Evolutionary conservation across 2,113 vertebrate genomes (phyloP).

Genomic region (Setophaga petechia): DNA sequence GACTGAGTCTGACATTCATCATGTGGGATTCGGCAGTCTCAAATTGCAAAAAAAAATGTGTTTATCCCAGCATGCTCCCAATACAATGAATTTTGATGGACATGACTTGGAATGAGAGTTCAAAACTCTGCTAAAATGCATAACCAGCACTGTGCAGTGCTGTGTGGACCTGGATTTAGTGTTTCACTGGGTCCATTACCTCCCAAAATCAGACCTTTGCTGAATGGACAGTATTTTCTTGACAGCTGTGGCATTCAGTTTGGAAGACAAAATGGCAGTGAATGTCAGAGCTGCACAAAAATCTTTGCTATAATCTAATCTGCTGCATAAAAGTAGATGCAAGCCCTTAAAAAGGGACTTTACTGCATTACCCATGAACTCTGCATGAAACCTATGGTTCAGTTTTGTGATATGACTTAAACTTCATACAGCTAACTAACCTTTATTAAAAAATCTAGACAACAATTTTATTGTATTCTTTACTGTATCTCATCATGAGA

Average conservation of each 20-base stretch:
- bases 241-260: background rate
- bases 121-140: background rate
- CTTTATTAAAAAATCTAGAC: background rate
- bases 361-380: background rate
- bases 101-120: background rate
- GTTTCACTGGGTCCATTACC: background rate
- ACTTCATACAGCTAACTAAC: background rate
- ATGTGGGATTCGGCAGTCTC: background rate
- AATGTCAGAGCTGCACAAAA: background rate
- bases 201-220: background rate
- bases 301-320: background rate
- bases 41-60: background rate
- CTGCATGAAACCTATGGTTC: background rate
- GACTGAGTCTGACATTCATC: background rate
- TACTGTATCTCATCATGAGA: background rate
- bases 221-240: background rate
- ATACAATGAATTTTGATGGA: background rate
- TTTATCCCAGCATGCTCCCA: background rate
- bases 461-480: background rate
- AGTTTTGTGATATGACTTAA: background rate
- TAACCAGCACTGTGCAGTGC: rapidly evolving
- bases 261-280: background rate
- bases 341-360: background rate
- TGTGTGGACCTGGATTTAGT: background rate
- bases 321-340: background rate